Percentiles rank a stretch among this genome's conserved stretches.
Conservation (phyloP, 2,888 invertebrate genomes). For the Drosophila cracens region DNA sequence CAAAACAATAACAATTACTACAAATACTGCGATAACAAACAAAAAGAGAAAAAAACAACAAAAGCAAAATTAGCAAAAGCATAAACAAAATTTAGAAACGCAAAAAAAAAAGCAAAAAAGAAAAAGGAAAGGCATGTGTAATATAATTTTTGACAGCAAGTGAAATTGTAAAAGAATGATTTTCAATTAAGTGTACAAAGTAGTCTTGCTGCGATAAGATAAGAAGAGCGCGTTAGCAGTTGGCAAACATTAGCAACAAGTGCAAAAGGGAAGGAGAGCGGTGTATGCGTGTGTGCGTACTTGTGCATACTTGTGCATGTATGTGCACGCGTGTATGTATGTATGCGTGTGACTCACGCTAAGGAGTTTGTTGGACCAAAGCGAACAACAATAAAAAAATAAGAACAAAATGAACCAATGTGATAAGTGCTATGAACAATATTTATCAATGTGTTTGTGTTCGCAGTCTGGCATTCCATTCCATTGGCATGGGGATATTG, state of each 20-base stretch:
- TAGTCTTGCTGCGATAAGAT: slow-evolving; percentile 67
- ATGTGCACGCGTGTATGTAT: slow-evolving; percentile 4
- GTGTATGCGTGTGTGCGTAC: slow-evolving; percentile 10
- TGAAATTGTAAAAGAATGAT: slow-evolving; percentile 70
- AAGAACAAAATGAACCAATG: neutral
- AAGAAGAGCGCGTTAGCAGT: slow-evolving; percentile 56
- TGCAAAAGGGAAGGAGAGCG: slow-evolving; percentile 45
- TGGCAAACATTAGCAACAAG: slow-evolving; percentile 72
- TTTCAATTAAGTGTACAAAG: slow-evolving; percentile 72
- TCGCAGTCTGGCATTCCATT: slow-evolving; percentile 26
- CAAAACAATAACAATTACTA: slow-evolving; percentile 70
- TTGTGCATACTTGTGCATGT: slow-evolving; percentile 3
- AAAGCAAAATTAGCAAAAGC: slow-evolving; percentile 27
- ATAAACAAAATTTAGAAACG: slow-evolving; percentile 37
- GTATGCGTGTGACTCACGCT: slow-evolving; percentile 22
- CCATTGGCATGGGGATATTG: slow-evolving; percentile 46
- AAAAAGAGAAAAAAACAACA: neutral
- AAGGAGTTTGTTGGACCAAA: slow-evolving; percentile 56
- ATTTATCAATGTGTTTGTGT: slow-evolving; percentile 39
- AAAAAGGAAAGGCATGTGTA: slow-evolving; percentile 47
- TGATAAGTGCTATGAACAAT: slow-evolving; percentile 25
- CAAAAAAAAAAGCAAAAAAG: slow-evolving; percentile 10
- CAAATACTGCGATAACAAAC: slow-evolving; percentile 44
- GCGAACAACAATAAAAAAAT: slow-evolving; percentile 35
- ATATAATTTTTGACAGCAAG: slow-evolving; percentile 50